Percentiles rank a stretch among this genome's conserved stretches.
These are phyloP conservation scores for Microplitis demolitor DNA, from an alignment of 1,140 invertebrate species.

Conservation along the genomic window DNA sequence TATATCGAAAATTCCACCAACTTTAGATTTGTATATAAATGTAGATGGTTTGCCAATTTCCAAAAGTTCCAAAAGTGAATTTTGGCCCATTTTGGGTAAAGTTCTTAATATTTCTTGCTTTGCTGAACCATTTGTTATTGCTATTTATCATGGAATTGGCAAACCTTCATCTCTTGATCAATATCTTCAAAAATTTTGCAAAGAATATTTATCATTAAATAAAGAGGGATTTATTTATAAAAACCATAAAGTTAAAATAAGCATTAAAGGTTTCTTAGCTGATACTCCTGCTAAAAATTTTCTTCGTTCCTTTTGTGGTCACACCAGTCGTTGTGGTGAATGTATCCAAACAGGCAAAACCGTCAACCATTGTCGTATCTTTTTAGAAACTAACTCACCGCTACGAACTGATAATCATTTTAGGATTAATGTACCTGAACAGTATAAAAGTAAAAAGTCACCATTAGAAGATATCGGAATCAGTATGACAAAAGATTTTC, in stretches of 20 bases:
- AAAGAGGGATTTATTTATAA: conserved; percentile 17
- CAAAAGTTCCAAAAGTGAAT: conserved; percentile 27
- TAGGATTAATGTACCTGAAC: not conserved
- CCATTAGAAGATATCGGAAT: conserved; percentile 25
- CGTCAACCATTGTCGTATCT: conserved; percentile 7
- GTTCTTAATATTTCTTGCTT: not conserved
- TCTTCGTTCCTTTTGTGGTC: conserved; percentile 9
- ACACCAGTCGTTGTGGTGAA: conserved; percentile 25
- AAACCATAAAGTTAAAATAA: not conserved
- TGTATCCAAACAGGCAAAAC: conserved; percentile 16
- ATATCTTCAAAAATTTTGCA: conserved; percentile 20
- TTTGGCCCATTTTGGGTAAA: conserved; percentile 31
- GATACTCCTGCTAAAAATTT: conserved; percentile 23
- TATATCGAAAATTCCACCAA: not conserved
- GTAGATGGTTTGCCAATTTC: conserved; percentile 31
- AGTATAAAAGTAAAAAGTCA: conserved; percentile 4
- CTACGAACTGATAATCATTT: conserved; percentile 12
- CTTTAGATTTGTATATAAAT: conserved; percentile 23
- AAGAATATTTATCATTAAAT: conserved; percentile 14
- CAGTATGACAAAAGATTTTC: conserved; percentile 33
- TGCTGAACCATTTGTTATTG: conserved; percentile 30
- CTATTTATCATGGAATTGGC: conserved; percentile 22
- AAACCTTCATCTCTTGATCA: conserved; percentile 23
- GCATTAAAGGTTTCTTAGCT: conserved; percentile 3
- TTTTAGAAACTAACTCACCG: not conserved